These are phyloP conservation scores for Athene noctua DNA, from an alignment of 2,113 vertebrate species.

Conservation along the genomic window DNA sequence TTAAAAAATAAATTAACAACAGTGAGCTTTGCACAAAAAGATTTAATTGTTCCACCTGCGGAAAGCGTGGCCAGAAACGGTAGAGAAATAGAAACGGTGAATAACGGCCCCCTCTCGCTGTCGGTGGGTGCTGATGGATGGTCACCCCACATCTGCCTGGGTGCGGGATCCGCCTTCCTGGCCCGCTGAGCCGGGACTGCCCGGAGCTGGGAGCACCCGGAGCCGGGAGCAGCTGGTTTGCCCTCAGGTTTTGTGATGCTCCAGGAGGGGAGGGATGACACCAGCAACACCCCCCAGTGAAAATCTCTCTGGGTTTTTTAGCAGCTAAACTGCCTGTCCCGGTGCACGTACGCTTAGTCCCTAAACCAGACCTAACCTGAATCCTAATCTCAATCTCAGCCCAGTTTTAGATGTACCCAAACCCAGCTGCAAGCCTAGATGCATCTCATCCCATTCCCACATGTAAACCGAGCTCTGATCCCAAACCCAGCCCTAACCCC, in stretches of 20 bases:
- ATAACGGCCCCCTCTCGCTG: accelerated
- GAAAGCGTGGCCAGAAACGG: accelerated
- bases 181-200: neutral
- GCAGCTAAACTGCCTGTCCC: neutral
- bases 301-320: neutral
- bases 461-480: accelerated
- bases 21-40: neutral
- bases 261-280: neutral
- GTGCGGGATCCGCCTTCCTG: neutral
- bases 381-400: no score
- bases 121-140: accelerated
- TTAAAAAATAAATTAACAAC: neutral
- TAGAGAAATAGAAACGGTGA: accelerated
- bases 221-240: neutral
- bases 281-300: neutral
- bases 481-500: no score
- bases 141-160: accelerated
- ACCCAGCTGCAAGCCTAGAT: no score
- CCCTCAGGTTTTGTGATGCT: neutral
- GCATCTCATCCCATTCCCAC: neutral
- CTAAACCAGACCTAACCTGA: neutral
- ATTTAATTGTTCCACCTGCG: accelerated
- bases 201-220: no score
- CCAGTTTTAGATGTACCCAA: neutral
- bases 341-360: accelerated